Conservation (phyloP, 1,140 invertebrate genomes). For the Drosophila triauraria region DNA sequence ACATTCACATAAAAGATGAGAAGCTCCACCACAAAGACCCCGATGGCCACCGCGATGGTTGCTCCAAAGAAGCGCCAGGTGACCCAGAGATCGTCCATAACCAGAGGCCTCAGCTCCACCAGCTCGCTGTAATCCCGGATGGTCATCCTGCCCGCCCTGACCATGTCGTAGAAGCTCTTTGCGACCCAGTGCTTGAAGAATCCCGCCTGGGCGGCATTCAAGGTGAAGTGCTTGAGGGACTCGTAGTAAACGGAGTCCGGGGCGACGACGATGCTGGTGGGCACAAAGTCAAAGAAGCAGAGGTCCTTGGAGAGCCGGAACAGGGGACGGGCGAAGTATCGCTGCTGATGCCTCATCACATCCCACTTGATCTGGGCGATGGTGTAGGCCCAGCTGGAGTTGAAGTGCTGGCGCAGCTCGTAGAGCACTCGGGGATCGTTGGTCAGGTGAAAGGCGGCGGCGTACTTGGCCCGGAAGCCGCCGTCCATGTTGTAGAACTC, state of each 20-base stretch:
- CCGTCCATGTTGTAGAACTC: slow-evolving; percentile 50
- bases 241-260: slow-evolving; percentile 48
- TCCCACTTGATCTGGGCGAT: slow-evolving; percentile 51
- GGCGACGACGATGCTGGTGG: slow-evolving; percentile 28
- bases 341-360: slow-evolving; percentile 35
- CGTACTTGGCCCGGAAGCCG: slow-evolving; percentile 49
- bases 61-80: slow-evolving; percentile 10
- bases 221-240: slow-evolving; percentile 11
- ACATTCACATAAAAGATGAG: slow-evolving; percentile 46
- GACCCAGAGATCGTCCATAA: slow-evolving; percentile 26
- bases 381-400: slow-evolving; percentile 59
- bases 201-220: slow-evolving; percentile 22
- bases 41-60: slow-evolving; percentile 17
- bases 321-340: slow-evolving; percentile 43
- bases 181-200: slow-evolving; percentile 35
- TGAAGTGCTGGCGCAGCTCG: slow-evolving; percentile 44
- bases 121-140: slow-evolving; percentile 55
- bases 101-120: background rate
- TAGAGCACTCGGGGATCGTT: slow-evolving; percentile 19
- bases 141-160: slow-evolving; percentile 39
- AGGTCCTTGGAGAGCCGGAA: slow-evolving; percentile 46
- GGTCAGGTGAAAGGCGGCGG: slow-evolving; percentile 42
- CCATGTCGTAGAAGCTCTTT: slow-evolving; percentile 60
- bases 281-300: slow-evolving; percentile 25
- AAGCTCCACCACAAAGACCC: slow-evolving; percentile 50